A percentile compares a stretch with the other conserved stretches of the same genome.
Conservation (phyloP, 2,113 vertebrate genomes). For the Nothocercus nigrocapillus region DNA sequence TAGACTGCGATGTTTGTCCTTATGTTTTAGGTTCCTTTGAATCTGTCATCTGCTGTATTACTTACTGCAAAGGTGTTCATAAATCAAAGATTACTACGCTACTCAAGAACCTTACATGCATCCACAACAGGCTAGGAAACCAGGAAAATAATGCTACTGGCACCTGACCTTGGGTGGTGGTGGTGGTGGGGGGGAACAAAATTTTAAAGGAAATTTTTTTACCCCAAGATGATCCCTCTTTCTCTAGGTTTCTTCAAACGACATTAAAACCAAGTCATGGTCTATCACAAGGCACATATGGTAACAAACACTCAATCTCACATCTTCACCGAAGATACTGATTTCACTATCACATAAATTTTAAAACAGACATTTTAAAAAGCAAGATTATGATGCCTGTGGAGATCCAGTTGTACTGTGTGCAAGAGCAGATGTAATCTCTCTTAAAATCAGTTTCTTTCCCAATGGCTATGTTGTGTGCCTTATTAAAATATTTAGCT, state of each 20-base stretch:
- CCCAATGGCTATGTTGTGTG: not conserved
- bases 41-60: not conserved
- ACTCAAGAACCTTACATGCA: not conserved
- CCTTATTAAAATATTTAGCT: not conserved
- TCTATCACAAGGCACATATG: not conserved
- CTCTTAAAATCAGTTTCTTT: not conserved
- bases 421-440: not conserved
- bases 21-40: not conserved
- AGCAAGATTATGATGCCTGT: rapidly evolving
- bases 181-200: not conserved
- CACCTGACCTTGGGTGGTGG: not conserved
- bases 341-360: not conserved
- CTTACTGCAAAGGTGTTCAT: not conserved
- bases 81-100: not conserved
- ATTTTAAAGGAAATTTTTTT: not conserved
- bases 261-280: not conserved
- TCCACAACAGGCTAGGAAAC: not conserved
- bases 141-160: not conserved
- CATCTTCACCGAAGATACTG: not conserved
- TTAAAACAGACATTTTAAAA: not conserved
- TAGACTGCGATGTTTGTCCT: not conserved
- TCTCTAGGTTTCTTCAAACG: not conserved
- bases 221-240: not conserved
- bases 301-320: not conserved
- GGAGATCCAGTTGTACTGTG: not conserved